Evolutionary conservation across 2,113 vertebrate genomes (phyloP).

Genomic region (Megaceryle torquata): DNA sequence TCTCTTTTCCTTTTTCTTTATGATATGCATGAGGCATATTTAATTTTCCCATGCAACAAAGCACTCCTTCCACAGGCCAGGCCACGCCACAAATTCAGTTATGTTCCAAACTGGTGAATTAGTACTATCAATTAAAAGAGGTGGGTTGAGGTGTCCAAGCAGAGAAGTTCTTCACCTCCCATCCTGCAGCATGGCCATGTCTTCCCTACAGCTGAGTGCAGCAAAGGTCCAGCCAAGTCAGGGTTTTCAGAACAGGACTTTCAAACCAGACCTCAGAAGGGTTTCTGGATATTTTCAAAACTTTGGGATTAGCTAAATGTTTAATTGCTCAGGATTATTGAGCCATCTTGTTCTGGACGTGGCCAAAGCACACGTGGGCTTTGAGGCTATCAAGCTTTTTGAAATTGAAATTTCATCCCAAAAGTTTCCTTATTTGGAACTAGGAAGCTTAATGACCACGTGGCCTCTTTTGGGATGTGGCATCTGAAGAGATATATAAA

Average conservation of each 20-base stretch:
- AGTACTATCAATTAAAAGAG: background rate
- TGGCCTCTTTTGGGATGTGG: background rate
- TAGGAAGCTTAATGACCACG: background rate
- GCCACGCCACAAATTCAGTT: background rate
- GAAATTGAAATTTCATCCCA: background rate
- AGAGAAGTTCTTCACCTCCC: background rate
- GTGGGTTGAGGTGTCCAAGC: background rate
- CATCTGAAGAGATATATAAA: background rate
- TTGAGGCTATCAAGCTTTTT: background rate
- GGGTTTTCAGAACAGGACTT: background rate
- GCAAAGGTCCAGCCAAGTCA: background rate
- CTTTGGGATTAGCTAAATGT: background rate
- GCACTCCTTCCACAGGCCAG: background rate
- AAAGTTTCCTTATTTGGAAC: background rate
- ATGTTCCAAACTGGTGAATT: background rate
- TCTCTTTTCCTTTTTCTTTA: background rate
- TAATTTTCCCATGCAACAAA: background rate
- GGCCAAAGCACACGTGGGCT: background rate
- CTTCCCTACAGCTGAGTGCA: background rate
- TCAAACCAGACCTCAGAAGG: background rate
- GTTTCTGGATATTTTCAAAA: constrained; percentile 3
- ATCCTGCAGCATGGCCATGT: background rate
- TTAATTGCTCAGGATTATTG: background rate
- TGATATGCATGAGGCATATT: background rate
- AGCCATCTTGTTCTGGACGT: background rate